phyloP scores from a whole-genome alignment of 2,888 invertebrate genomes.

The Anarsia innoxiella region DNA sequence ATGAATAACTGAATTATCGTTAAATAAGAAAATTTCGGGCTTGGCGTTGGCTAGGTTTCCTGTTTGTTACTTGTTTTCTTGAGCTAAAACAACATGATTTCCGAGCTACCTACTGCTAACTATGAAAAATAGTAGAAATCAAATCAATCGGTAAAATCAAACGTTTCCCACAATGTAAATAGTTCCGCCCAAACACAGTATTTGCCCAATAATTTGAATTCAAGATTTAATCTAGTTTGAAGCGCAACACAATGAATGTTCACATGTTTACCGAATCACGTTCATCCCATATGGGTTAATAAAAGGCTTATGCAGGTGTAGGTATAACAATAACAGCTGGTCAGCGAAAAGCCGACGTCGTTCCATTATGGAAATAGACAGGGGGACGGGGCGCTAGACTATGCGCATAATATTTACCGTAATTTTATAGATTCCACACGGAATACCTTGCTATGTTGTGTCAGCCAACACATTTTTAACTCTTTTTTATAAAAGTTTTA shows the following conservation, averaged over 20 bases:
- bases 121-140: too few relatives aligned
- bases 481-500: too few relatives aligned
- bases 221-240: slow-evolving; percentile 16
- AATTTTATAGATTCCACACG: slow-evolving; percentile 21
- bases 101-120: too few relatives aligned
- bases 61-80: too few relatives aligned
- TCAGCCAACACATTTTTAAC: too few relatives aligned
- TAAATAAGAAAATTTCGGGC: too few relatives aligned
- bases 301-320: slow-evolving; percentile 28
- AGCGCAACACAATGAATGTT: slow-evolving; percentile 9
- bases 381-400: slow-evolving; percentile 27
- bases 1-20: too few relatives aligned
- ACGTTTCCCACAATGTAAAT: neutral
- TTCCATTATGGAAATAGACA: slow-evolving; percentile 61
- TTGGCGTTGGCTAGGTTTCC: too few relatives aligned
- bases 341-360: slow-evolving; percentile 42
- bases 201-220: slow-evolving; percentile 9
- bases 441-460: too few relatives aligned
- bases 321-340: slow-evolving; percentile 41
- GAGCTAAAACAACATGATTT: too few relatives aligned
- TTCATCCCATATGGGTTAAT: slow-evolving; percentile 9
- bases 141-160: too few relatives aligned
- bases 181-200: neutral
- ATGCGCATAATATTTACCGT: slow-evolving; percentile 24
- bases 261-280: slow-evolving; percentile 8